Evolutionary conservation across 2,888 invertebrate species (phyloP).

Genomic region (Agapostemon virescens): DNA sequence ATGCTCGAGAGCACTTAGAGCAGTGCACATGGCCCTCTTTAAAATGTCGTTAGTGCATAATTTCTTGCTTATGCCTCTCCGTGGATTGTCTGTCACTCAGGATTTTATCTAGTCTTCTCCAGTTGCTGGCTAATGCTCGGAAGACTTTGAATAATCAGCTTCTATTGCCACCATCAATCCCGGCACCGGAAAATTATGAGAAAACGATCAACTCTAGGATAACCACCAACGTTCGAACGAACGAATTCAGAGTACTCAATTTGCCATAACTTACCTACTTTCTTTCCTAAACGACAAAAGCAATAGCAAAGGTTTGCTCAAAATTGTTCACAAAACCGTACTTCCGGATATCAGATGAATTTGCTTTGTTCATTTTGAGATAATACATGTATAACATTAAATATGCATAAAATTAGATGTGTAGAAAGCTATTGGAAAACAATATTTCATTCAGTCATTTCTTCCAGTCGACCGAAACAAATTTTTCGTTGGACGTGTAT

Average conservation of each 20-base stretch:
- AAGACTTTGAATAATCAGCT: background rate
- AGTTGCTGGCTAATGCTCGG: background rate
- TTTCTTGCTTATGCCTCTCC: conserved; percentile 25
- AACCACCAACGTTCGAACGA: background rate
- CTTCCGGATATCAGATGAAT: too few relatives aligned
- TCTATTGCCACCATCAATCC: background rate
- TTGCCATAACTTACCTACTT: background rate
- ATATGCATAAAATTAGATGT: too few relatives aligned
- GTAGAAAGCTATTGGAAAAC: too few relatives aligned
- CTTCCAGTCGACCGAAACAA: too few relatives aligned
- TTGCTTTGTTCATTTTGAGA: too few relatives aligned
- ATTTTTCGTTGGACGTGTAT: too few relatives aligned
- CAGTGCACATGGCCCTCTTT: conserved; percentile 47
- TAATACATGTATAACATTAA: too few relatives aligned
- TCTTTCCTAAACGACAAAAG: too few relatives aligned
- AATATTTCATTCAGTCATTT: too few relatives aligned
- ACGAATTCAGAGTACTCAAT: background rate
- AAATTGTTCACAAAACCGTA: too few relatives aligned
- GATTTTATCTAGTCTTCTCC: background rate
- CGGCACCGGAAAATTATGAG: background rate
- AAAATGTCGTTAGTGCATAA: conserved; percentile 49
- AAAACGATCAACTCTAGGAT: background rate
- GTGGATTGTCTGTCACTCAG: background rate
- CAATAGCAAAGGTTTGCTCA: too few relatives aligned
- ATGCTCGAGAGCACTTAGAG: conserved; percentile 26